Conservation (phyloP, 2,113 vertebrate species). For the Phylloscopus whistleri region DNA sequence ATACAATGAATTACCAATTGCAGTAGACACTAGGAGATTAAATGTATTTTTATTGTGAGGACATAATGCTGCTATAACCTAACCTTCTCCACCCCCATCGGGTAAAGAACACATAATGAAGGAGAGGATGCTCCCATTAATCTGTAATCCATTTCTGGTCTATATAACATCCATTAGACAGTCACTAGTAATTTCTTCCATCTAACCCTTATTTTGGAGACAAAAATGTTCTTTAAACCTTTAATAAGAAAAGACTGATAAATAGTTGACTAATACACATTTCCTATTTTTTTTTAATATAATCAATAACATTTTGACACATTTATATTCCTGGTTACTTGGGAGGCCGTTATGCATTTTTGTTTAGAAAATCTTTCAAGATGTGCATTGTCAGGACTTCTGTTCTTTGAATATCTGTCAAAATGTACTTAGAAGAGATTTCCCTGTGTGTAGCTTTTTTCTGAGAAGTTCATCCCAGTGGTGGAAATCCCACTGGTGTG, state of each 20-base stretch:
- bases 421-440: background rate
- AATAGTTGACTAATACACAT: background rate
- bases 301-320: background rate
- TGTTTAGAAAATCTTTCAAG: background rate
- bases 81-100: constrained; percentile 51
- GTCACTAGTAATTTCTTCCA: background rate
- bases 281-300: background rate
- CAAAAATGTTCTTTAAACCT: background rate
- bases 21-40: constrained; percentile 7
- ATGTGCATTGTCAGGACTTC: background rate
- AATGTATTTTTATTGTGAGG: constrained; percentile 51
- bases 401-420: constrained; percentile 2
- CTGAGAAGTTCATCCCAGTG: background rate
- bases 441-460: background rate
- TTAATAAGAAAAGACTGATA: background rate
- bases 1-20: constrained; percentile 41
- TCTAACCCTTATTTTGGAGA: background rate
- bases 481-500: background rate
- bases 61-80: constrained; percentile 27
- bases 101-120: constrained; percentile 51
- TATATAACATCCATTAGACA: background rate
- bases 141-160: constrained; percentile 21
- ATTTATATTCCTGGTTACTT: background rate
- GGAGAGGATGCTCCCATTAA: background rate
- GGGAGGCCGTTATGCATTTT: background rate